Percentiles rank a stretch among this genome's conserved stretches.
phyloP scores from a whole-genome alignment of 2,113 vertebrate genomes.

The Electrona antarctica region DNA sequence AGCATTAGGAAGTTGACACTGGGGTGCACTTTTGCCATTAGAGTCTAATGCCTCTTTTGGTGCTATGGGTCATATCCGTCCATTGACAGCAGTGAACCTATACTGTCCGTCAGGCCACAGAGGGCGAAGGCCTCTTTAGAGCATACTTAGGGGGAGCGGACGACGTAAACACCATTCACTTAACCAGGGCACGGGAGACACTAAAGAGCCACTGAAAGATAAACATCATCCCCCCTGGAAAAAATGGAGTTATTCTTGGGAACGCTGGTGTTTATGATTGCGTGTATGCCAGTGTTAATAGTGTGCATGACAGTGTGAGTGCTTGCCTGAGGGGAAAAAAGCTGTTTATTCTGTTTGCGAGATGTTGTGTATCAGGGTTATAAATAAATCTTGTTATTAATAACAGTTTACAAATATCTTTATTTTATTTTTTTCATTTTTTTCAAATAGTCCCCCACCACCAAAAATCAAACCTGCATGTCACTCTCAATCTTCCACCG shows the following conservation, averaged over 20 bases:
- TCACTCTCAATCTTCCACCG: too few relatives aligned
- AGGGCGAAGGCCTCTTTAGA: conserved; percentile 48
- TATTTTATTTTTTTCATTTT: too few relatives aligned
- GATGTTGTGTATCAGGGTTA: conserved; percentile 9
- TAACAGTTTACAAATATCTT: not conserved
- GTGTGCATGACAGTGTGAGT: conserved; percentile 42
- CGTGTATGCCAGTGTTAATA: conserved; percentile 59
- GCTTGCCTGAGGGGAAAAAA: conserved; percentile 31
- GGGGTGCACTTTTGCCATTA: conserved; percentile 33
- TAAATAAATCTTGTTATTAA: conserved; percentile 18
- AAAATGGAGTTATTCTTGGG: conserved; percentile 65
- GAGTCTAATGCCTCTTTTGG: conserved; percentile 47
- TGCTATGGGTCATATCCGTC: conserved; percentile 38
- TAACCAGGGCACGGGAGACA: conserved; percentile 23
- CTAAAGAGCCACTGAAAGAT: conserved; percentile 56
- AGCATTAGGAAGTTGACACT: conserved; percentile 45
- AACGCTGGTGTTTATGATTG: conserved; percentile 62
- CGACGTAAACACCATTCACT: conserved; percentile 70
- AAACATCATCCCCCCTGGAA: conserved; percentile 60
- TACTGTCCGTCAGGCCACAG: conserved; percentile 47
- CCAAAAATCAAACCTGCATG: too few relatives aligned
- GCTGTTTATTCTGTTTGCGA: conserved; percentile 39
- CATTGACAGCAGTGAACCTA: conserved; percentile 52
- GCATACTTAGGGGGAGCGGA: conserved; percentile 52
- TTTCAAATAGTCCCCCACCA: too few relatives aligned